Evolutionary conservation across 2,797 vertebrate genomes (phyloP).

Genomic region (Acestrorhynchus altus): DNA sequence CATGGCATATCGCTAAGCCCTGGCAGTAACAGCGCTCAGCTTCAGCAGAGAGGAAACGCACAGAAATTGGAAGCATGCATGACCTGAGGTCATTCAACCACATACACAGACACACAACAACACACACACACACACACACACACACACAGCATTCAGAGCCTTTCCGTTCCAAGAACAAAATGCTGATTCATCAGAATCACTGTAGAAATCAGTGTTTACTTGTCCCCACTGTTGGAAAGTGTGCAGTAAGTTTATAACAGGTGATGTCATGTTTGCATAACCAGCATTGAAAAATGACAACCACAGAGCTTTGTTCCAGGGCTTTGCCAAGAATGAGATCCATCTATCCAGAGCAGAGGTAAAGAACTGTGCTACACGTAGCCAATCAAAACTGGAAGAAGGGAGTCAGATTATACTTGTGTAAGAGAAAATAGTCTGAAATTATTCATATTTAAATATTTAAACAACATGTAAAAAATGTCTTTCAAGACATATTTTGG

Average conservation of each 20-base stretch:
- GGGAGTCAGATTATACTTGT: too few species aligned
- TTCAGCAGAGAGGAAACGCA: constrained; percentile 5
- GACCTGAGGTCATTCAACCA: constrained; percentile 34
- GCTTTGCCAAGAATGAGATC: constrained; percentile 6
- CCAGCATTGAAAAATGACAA: background rate
- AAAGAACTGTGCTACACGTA: too few species aligned
- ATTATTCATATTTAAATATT: too few species aligned
- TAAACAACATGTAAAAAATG: too few species aligned
- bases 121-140: constrained; percentile 26
- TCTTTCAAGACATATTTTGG: too few species aligned
- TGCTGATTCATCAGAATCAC: constrained; percentile 24
- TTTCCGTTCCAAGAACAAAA: background rate
- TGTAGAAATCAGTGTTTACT: background rate
- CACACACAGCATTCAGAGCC: constrained; percentile 2
- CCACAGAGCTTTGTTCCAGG: background rate
- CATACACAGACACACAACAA: constrained; percentile 14
- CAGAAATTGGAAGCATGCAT: constrained; percentile 24
- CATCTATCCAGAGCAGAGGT: background rate
- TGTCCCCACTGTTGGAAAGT: background rate
- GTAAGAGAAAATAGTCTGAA: too few species aligned
- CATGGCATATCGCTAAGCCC: background rate
- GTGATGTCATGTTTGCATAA: constrained; percentile 42
- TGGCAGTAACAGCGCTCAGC: constrained; percentile 9
- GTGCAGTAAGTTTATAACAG: constrained; percentile 18
- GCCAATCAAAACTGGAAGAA: too few species aligned